Conservation (phyloP, 2,797 vertebrate species). For the Chromobotia macracanthus region DNA sequence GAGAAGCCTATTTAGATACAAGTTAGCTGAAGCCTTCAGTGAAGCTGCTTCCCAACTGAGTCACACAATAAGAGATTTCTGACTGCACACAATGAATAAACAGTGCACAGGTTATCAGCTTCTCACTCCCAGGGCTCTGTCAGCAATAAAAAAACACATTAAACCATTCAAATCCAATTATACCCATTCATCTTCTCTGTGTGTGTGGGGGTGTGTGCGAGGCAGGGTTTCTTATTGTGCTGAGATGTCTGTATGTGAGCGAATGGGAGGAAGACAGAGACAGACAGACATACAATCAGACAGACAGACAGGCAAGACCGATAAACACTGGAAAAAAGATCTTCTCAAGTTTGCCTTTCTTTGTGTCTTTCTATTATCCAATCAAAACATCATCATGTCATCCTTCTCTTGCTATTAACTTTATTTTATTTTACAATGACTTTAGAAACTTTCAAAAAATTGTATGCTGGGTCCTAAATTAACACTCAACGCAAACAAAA, state of each 20-base stretch:
- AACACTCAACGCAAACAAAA: too few relatives aligned
- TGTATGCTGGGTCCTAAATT: too few relatives aligned
- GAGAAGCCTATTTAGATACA: constrained; percentile 63
- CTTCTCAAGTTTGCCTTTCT: not conserved
- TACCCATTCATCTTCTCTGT: constrained; percentile 71
- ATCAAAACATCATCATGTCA: too few relatives aligned
- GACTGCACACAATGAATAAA: constrained; percentile 67
- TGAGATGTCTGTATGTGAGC: not conserved
- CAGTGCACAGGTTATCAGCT: constrained; percentile 73
- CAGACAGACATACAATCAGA: constrained; percentile 23
- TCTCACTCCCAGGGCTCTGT: constrained; percentile 70
- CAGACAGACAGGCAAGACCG: not conserved
- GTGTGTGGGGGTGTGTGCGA: constrained; percentile 9
- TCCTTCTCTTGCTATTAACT: too few relatives aligned
- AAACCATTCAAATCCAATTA: constrained; percentile 74
- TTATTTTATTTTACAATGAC: too few relatives aligned
- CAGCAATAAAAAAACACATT: constrained; percentile 75
- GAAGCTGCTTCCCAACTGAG: constrained; percentile 61
- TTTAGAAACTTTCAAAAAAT: too few relatives aligned
- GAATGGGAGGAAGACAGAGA: not conserved
- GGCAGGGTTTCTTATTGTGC: not conserved
- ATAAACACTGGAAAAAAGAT: not conserved
- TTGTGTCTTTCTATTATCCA: too few relatives aligned
- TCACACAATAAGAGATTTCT: constrained; percentile 70
- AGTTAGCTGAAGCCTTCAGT: constrained; percentile 59